A percentile compares a stretch with the other conserved stretches of the same genome.
Conservation (phyloP, 2,797 vertebrate species). For the Molothrus ater region DNA sequence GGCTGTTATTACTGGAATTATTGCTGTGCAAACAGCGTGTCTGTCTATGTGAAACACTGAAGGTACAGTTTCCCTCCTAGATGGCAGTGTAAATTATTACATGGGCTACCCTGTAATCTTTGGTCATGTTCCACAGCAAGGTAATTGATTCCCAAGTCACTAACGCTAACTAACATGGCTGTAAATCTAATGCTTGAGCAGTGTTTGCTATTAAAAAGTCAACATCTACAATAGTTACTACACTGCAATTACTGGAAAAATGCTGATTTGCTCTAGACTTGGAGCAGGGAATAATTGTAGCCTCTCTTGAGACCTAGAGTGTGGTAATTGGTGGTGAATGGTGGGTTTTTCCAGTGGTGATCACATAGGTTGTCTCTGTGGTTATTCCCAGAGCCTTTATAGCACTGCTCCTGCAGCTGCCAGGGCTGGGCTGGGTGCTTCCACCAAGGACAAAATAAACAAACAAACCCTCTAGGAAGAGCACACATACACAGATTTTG, state of each 20-base stretch:
- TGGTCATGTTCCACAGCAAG: conserved; percentile 35
- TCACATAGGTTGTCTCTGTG: background rate
- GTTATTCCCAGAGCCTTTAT: background rate
- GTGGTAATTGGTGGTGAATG: conserved; percentile 31
- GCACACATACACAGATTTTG: background rate
- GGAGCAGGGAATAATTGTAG: conserved; percentile 31
- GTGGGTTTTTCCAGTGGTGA: conserved; percentile 9
- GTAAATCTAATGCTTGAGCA: conserved; percentile 51
- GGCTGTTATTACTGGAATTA: conserved; percentile 25
- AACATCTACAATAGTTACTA: conserved; percentile 52
- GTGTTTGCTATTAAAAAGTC: conserved; percentile 58
- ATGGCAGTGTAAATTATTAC: conserved; percentile 46
- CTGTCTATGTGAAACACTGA: background rate
- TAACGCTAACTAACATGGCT: conserved; percentile 52
- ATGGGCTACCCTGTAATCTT: conserved; percentile 50
- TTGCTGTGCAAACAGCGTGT: background rate
- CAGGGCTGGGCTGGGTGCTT: background rate
- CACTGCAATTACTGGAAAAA: conserved; percentile 48
- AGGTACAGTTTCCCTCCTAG: conserved; percentile 30
- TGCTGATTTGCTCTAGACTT: conserved; percentile 24
- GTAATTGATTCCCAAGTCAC: conserved; percentile 66
- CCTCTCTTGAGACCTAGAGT: conserved; percentile 11
- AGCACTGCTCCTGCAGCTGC: background rate
- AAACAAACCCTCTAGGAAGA: background rate
- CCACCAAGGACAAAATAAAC: background rate